Evolutionary conservation across 2,113 vertebrate genomes (phyloP), one percentile per base, ranked within the genome.

Genomic region (Myotis brandtii): DNA sequence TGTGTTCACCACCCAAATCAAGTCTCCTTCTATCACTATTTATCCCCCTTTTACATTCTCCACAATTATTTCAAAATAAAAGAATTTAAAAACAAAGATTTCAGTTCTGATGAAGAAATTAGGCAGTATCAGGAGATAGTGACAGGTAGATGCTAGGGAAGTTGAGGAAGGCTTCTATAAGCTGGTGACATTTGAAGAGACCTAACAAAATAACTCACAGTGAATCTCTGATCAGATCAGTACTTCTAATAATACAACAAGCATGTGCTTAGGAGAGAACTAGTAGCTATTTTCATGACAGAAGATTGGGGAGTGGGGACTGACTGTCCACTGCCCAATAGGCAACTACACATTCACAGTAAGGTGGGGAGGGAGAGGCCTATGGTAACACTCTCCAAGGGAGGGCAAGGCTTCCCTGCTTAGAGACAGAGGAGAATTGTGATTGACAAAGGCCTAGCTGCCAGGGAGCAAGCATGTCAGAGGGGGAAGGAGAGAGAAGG

Each of bases 31-130:
- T 21, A 72, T 40, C 21, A 72, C 69, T 12, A 72, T 40, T 72
- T 40, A 72, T 72, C 20, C 69, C 37, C 69, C 34, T 34, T 34
- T 23, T 72, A 40, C 69, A 21, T 10, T 72, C 69, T 91, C 67
- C 67, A 89, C 6, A 92, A 81, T 81, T 70, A 94, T 30, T 92
- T 95, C 30, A 64, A 81, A 96, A 83, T 40, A 64, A 75, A 79
- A 79, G 10, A 66, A 66, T 21, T 73, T 5, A 64, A 79, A 64
- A 86, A 48, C 48, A 3, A 80, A 34, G 83, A 54, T 81, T 85
- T 93, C 37, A 56, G 10, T 48, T 92, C 34, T 92, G 48, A 69
- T 67, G 34, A 40, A 87, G 81, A 83, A 87, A 40, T 48, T 30
- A 95, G 67, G 20, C 69, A 92, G 30, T 79, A 83, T 77, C 20